These are phyloP conservation scores for Torymus aiolomorphi DNA, from an alignment of 2,888 invertebrate genomes.

Conservation along the genomic window DNA sequence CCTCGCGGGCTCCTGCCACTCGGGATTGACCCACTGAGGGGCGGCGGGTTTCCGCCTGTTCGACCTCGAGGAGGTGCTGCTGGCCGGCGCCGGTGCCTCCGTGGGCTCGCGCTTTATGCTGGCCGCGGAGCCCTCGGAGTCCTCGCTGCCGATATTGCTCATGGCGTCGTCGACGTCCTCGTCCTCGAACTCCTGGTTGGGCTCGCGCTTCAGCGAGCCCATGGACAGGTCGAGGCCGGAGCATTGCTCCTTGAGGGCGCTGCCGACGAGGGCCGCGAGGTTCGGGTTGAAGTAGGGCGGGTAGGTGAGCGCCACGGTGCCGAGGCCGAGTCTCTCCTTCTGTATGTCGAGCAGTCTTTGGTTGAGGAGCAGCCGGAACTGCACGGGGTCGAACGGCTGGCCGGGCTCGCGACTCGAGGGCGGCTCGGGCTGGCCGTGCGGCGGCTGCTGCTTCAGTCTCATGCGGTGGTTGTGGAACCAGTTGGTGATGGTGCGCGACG, in stretches of 20 bases:
- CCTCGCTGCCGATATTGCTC: slow-evolving; percentile 86
- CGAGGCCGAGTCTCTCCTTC: slow-evolving; percentile 85
- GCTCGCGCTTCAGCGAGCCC: slow-evolving; percentile 87
- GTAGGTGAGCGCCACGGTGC: slow-evolving; percentile 80
- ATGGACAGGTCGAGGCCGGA: slow-evolving; percentile 92
- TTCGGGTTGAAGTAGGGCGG: slow-evolving; percentile 88
- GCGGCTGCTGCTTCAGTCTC: slow-evolving; percentile 94
- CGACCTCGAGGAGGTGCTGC: slow-evolving; percentile 76
- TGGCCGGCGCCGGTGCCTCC: slow-evolving; percentile 64
- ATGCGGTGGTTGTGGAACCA: slow-evolving; percentile 99
- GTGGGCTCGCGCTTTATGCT: slow-evolving; percentile 73
- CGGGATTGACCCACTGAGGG: slow-evolving; percentile 98
- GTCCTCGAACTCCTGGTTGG: slow-evolving; percentile 85
- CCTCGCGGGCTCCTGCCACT: slow-evolving; percentile 84
- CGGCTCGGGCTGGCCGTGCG: slow-evolving; percentile 80
- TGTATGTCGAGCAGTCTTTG: slow-evolving; percentile 92
- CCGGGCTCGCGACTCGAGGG: slow-evolving; percentile 85
- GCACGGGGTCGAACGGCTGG: slow-evolving; percentile 92
- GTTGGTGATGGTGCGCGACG: slow-evolving; percentile 97
- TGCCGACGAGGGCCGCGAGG: slow-evolving; percentile 86
- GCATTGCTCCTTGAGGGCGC: slow-evolving; percentile 86
- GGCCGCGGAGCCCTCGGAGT: slow-evolving; percentile 76
- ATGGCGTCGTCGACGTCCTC: slow-evolving; percentile 83
- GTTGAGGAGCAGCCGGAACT: slow-evolving; percentile 91
- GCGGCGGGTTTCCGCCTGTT: slow-evolving; percentile 95